phyloP scores from a whole-genome alignment of 2,113 vertebrate genomes.

The Semnornis frantzii region DNA sequence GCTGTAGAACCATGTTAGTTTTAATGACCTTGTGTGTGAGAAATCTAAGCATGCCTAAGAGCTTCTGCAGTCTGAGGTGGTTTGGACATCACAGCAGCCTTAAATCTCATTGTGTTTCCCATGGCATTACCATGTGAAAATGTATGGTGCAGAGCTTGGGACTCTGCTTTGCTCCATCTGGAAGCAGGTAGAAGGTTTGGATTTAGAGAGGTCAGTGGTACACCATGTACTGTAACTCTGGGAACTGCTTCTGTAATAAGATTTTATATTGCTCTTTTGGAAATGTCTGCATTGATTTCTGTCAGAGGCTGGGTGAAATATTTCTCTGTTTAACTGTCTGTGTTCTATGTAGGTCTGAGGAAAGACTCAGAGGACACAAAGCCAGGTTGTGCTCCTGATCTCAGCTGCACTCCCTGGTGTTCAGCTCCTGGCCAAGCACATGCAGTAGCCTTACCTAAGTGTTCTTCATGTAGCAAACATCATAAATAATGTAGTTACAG shows the following conservation, averaged over 20 bases:
- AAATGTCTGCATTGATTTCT: conserved; percentile 24
- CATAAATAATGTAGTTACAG: background rate
- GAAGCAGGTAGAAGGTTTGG: background rate
- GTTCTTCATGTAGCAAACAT: background rate
- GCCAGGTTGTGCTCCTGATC: background rate
- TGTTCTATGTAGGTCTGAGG: background rate
- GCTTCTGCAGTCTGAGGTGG: background rate
- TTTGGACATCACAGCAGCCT: background rate
- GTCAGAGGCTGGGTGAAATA: background rate
- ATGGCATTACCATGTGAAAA: background rate
- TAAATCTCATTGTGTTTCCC: background rate
- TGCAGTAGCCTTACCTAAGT: background rate
- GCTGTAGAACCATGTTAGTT: background rate
- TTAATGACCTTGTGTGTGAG: background rate
- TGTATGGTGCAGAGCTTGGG: background rate
- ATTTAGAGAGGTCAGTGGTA: background rate
- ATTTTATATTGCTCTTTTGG: conserved; percentile 16
- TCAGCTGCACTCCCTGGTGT: background rate
- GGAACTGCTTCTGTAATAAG: conserved; percentile 3
- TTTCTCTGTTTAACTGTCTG: background rate
- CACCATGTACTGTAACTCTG: background rate
- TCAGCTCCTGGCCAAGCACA: accelerated
- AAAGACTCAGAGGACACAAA: background rate
- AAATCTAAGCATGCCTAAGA: background rate
- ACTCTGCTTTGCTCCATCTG: background rate